These are phyloP conservation scores for Cygnus olor DNA, from an alignment of 2,797 vertebrate species.

Conservation along the genomic window DNA sequence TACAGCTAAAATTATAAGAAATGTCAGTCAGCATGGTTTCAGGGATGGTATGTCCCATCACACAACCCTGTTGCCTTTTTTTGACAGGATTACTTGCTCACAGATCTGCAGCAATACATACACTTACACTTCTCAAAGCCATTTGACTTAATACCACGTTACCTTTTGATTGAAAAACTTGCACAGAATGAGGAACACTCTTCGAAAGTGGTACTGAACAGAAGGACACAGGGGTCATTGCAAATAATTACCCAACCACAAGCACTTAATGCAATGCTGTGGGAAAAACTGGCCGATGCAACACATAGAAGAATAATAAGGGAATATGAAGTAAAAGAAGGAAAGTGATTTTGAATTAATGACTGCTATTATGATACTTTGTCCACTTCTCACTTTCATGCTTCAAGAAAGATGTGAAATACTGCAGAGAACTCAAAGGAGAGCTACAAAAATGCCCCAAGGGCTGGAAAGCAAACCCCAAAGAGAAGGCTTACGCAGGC, in stretches of 20 bases:
- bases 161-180: slow-evolving; percentile 36
- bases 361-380: slow-evolving; percentile 28
- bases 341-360: slow-evolving; percentile 63
- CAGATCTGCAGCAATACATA: background rate
- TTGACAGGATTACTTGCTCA: background rate
- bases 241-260: slow-evolving; percentile 46
- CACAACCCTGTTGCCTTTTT: background rate
- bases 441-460: slow-evolving; percentile 5
- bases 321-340: slow-evolving; percentile 37
- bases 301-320: slow-evolving; percentile 18
- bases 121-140: background rate
- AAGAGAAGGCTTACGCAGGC: background rate
- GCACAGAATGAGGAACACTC: background rate
- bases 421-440: slow-evolving; percentile 45
- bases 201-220: slow-evolving; percentile 27
- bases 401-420: slow-evolving; percentile 62
- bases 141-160: background rate
- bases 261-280: background rate
- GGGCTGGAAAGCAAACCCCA: background rate
- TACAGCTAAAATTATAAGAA: background rate
- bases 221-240: slow-evolving; percentile 45
- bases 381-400: slow-evolving; percentile 65
- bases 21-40: background rate
- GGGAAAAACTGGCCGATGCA: slow-evolving; percentile 39
- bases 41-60: background rate